Evolutionary conservation across 2,888 invertebrate species (phyloP), one percentile per base, ranked within the genome.

Genomic region (Thymelicus lineola): DNA sequence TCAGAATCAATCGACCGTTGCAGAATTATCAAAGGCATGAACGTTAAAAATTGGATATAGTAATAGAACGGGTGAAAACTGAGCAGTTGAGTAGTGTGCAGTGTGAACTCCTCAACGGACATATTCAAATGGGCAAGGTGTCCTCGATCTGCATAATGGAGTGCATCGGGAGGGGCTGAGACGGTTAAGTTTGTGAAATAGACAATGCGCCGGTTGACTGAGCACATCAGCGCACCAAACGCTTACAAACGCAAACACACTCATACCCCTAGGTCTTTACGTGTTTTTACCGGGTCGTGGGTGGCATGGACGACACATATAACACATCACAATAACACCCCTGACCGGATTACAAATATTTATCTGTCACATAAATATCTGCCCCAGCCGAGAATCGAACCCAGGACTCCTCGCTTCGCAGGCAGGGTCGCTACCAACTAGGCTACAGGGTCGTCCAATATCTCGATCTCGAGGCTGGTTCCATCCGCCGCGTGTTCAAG

Each of bases 21-120:
- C 48, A 50, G 12, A 14, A 45, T 9, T 17, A 17, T 50, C 48
- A 50, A 50, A 50, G 48, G 48, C 17, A 50, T 50, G 7, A n/a
- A 7, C 17, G 48, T 15, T 50, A 50, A 50, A 50, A 9, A 50
- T 50, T 42, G 9, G n/a, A n/a, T n/a, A n/a, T n/a, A n/a, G n/a
- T n/a, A n/a, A n/a, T n/a, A n/a, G n/a, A n/a, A n/a, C n/a, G n/a
- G n/a, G n/a, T n/a, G n/a, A n/a, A n/a, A n/a, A n/a, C n/a, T n/a
- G n/a, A n/a, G n/a, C n/a, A n/a, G n/a, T n/a, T n/a, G n/a, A n/a
- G n/a, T n/a, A n/a, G n/a, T n/a, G n/a, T n/a, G n/a, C n/a, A n/a
- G n/a, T n/a, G n/a, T n/a, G n/a, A n/a, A 64, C 50, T 53, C 42
- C 59, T 14, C 48, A 64, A 64, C 59, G 48, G 63, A 59, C 69